Evolutionary conservation across 2,113 vertebrate species (phyloP), one percentile per base, ranked within the genome.

Genomic region (Indicator indicator): DNA sequence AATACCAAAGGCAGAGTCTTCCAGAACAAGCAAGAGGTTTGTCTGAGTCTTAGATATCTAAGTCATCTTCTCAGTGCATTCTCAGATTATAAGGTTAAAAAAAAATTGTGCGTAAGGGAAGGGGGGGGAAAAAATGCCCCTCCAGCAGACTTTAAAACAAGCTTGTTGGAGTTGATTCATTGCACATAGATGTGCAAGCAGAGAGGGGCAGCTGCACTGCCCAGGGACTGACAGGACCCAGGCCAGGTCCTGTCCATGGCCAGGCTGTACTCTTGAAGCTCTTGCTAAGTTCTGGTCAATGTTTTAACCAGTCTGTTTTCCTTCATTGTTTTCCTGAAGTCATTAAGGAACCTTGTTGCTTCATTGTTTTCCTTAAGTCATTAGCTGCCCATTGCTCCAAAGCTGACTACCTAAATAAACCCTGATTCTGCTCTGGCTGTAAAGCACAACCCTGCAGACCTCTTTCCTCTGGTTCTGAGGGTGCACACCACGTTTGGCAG

Each of bases 401-500:
- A 88, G 36, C 32, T 72, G 1, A 24, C 73, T 76, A 33, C 5
- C 60, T 52, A 24, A 81, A 62, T 48, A 83, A 81, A 78, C 27
- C 13, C 44, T 50, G 36, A 20, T 52, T 74, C 58, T 82, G 62
- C 19, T 81, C 54, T 71, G 93, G 21, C 78, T 76, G 12, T 38
- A 7, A 16, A 63, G 42, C 21, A 16, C 6, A 17, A 59, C 38
- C 10, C 28, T 52, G 17, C 10, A 65, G 56, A 33, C 12, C 7
- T 59, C 55, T 54, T 54, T 59, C 4, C 3, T 46, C 67, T 48
- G 24, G 16, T 86, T 82, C n/a, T 33, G 63, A 70, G 55, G 46
- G 7, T 59, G 7, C 1, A 3, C 6, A 9, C 48, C 14, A 24
- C 0, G 2, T 48, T 59, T 0, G 0, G 46, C n/a, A 73, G 8